phyloP scores from a whole-genome alignment of 1,140 invertebrate genomes.

The Ostrea edulis region DNA sequence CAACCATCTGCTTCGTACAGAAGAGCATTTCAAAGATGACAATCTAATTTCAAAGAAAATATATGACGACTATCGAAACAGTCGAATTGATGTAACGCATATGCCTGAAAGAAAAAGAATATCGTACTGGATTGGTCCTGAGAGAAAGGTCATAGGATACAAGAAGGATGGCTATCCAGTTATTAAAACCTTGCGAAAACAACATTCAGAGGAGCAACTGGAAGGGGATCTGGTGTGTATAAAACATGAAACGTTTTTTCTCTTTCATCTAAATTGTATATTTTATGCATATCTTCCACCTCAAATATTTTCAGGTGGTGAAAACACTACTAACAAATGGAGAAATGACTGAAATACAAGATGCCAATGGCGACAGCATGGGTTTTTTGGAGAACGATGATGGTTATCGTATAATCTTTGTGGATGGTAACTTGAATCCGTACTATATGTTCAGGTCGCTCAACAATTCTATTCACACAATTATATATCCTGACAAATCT shows the following conservation, averaged over 20 bases:
- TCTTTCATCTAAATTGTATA: no score
- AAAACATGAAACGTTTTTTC: not conserved
- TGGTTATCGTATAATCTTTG: not conserved
- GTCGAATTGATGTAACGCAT: not conserved
- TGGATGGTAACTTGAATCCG: conserved; percentile 15
- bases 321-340: not conserved
- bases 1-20: not conserved
- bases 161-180: not conserved
- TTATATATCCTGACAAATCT: conserved; percentile 32
- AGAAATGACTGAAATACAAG: conserved; percentile 13
- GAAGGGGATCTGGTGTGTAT: not conserved
- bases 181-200: not conserved
- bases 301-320: not conserved
- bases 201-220: not conserved
- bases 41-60: not conserved
- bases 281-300: no score
- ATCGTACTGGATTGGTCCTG: not conserved
- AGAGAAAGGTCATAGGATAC: not conserved
- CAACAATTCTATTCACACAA: not conserved
- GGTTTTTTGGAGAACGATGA: not conserved
- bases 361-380: conserved; percentile 37
- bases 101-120: not conserved
- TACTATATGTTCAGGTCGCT: not conserved
- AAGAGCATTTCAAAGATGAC: not conserved
- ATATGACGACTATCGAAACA: not conserved